Base-by-base conservation (phyloP, 2,888 invertebrate genomes). In the Hermodice carunculata region DNA sequence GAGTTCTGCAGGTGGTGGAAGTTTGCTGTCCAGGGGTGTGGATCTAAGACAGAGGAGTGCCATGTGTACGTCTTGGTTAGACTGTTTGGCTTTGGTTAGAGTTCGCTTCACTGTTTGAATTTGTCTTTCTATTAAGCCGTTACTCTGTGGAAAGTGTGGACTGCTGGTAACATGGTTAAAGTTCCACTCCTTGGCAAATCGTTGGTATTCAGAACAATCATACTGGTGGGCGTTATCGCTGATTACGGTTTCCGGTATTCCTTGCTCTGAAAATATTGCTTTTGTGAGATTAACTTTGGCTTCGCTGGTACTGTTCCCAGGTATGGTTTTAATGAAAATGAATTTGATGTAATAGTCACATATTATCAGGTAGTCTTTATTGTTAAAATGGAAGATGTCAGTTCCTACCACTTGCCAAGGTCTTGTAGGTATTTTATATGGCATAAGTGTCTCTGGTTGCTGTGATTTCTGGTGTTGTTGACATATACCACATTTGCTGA, bases 321-420 rank as follows among this genome's bases (percentile, higher is more conserved):
- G 4, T 3, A 60, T 34, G 22, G 31, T 37, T 6, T 37, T 6
- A 4, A 60, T 29, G n/a, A 60, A 26, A 19, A 29, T 19, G 26
- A 49, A 59, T 24, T 49, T 59, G 22, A 14, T 59, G 24, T 19
- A 59, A 24, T 59, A 53, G 24, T 51, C 61, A 40, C 24, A 5
- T 4, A 60, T 22, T 6, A 60, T 4, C 6, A 52, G 24, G 19
- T 52, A 40, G n/a, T 60, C 34, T n/a, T 60, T 11, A 5, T 28
- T 53, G 8, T 37, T 32, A 24, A 67, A 32, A 29, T 64, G 34
- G 51, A 69, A 67, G 8, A 64, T 28, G 31, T 69, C 66, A 44
- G 51, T 59, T 19, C 62, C 65, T 4, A 70, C n/a, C 26, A 31
- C 59, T 14, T 61, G 11, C 65, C 70, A 69, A n/a, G n/a, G n/a